These are phyloP conservation scores for Sebastes oblongus DNA, from an alignment of 2,797 vertebrate species.

Conservation along the genomic window DNA sequence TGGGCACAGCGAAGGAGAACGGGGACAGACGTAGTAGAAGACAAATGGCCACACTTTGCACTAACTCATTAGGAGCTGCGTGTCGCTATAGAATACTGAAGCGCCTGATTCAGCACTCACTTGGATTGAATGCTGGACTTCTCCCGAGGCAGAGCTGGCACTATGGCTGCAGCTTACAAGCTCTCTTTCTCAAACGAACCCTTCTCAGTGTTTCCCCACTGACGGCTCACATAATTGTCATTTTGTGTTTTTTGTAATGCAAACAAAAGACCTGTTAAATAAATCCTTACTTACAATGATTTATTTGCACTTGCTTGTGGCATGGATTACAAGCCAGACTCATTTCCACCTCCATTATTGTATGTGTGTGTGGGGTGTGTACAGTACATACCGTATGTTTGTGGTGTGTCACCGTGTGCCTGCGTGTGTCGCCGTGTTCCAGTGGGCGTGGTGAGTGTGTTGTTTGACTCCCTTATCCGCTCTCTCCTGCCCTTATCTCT, in stretches of 20 bases:
- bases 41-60: slow-evolving; percentile 74
- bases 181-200: slow-evolving; percentile 1
- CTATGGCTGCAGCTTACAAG: slow-evolving; percentile 4
- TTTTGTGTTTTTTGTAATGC: slow-evolving; percentile 18
- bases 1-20: slow-evolving; percentile 53
- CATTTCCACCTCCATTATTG: not conserved
- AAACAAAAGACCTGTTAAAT: slow-evolving; percentile 12
- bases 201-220: not conserved
- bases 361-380: not conserved
- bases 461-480: slow-evolving; percentile 68
- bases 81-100: slow-evolving; percentile 58
- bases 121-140: slow-evolving; percentile 56
- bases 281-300: not conserved
- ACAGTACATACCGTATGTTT: slow-evolving; percentile 25
- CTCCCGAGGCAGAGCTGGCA: slow-evolving; percentile 48
- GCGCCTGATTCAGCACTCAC: slow-evolving; percentile 80
- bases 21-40: slow-evolving; percentile 62
- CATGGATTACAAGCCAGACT: not conserved
- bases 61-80: slow-evolving; percentile 74
- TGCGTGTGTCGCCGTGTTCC: slow-evolving; percentile 42
- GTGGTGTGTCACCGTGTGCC: slow-evolving; percentile 32
- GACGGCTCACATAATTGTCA: slow-evolving; percentile 15
- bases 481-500: slow-evolving; percentile 70
- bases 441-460: slow-evolving; percentile 67
- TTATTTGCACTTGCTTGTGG: slow-evolving; percentile 13